A percentile compares a stretch with the other conserved stretches of the same genome.
phyloP scores from a whole-genome alignment of 2,888 invertebrate species.

The Drosophila yooni region DNA sequence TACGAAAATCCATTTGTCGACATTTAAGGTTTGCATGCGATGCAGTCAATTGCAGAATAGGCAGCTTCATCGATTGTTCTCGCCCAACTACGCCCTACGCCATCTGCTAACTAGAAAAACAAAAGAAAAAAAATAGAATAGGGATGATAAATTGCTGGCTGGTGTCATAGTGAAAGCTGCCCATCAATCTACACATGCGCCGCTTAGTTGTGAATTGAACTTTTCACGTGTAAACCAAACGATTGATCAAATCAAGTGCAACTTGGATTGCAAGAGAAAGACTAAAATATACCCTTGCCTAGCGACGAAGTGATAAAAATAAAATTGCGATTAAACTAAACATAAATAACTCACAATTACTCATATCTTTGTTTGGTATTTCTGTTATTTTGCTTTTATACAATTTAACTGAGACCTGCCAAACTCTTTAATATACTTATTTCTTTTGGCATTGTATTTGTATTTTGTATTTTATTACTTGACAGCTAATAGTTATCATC shows the following conservation, averaged over 20 bases:
- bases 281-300: constrained; percentile 19
- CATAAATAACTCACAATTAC: background rate
- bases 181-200: constrained; percentile 70
- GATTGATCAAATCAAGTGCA: constrained; percentile 66
- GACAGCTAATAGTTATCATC: background rate
- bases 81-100: background rate
- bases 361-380: background rate
- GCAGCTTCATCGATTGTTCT: constrained; percentile 10
- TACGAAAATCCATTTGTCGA: constrained; percentile 76
- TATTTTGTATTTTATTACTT: background rate
- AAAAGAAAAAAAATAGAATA: constrained; percentile 12
- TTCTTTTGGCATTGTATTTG: background rate
- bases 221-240: constrained; percentile 59
- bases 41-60: constrained; percentile 58
- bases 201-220: constrained; percentile 60
- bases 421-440: background rate
- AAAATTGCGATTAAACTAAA: background rate
- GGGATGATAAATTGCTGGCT: constrained; percentile 67
- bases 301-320: background rate
- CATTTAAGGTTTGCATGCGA: constrained; percentile 75
- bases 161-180: constrained; percentile 34
- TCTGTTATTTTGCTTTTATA: background rate
- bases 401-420: background rate
- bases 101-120: background rate
- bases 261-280: background rate